phyloP scores from a whole-genome alignment of 2,113 vertebrate species.

The Setophaga kirtlandii region DNA sequence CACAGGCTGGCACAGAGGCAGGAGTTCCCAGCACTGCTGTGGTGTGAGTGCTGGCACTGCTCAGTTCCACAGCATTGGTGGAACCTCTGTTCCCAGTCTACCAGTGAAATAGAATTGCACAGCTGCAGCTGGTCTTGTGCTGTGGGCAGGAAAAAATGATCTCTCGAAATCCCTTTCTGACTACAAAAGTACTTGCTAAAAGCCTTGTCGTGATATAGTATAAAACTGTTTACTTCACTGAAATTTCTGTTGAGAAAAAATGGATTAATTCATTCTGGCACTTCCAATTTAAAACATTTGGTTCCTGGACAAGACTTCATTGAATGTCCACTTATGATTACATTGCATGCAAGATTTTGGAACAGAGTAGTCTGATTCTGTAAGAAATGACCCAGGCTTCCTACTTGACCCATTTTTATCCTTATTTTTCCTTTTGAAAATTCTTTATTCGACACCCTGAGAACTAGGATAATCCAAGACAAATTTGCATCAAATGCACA shows the following conservation, averaged over 20 bases:
- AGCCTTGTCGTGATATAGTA: rapidly evolving
- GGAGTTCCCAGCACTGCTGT: rapidly evolving
- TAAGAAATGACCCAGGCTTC: not conserved
- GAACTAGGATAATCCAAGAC: not conserved
- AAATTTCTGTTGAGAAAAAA: not conserved
- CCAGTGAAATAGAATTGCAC: not conserved
- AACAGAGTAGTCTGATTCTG: not conserved
- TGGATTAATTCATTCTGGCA: not conserved
- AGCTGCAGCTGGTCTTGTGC: not conserved
- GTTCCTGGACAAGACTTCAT: not conserved
- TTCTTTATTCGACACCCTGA: not conserved
- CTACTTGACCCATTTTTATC: not conserved
- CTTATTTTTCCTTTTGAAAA: not conserved
- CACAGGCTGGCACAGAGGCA: rapidly evolving
- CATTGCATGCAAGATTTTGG: not conserved
- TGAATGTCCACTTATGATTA: not conserved
- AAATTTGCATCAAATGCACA: not conserved
- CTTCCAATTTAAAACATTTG: not conserved
- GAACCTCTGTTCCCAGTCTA: not conserved
- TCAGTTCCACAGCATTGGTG: not conserved
- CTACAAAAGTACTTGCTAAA: not conserved
- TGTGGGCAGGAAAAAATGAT: not conserved
- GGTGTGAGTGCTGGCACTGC: not conserved
- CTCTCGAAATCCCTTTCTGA: not conserved
- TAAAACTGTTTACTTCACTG: not conserved